Evolutionary conservation across 2,888 invertebrate species (phyloP), one percentile per base, ranked within the genome.

Genomic region (Erebia epiphron): DNA sequence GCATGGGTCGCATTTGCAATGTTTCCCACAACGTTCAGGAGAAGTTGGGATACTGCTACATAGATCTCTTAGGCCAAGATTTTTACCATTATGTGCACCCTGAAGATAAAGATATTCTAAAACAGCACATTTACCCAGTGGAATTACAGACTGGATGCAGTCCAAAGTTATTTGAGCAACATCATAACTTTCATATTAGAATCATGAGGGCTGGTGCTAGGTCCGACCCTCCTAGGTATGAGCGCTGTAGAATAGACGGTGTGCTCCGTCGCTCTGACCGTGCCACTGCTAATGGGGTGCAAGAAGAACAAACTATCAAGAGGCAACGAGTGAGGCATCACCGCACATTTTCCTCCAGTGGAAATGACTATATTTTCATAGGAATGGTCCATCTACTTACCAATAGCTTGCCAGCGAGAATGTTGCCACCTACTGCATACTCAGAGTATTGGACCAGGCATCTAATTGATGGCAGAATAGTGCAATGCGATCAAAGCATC

Each of bases 371-470:
- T 87, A 95, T 95, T 72, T 95, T 97, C 80, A 94, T 96, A 79
- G 96, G 96, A 68, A 95, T 97, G 84, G 97, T 96, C 35, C 95
- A 96, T 82, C 92, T 97, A 41, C 88, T 96, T 79, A 83, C 91
- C 10, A 89, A 83, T 79, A 81, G 85, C 41, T 95, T 96, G 81
- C 96, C 97, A 70, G 83, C 90, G 50, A 84, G 86, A 64, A 86
- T 93, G 63, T 94, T 96, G 67, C 95, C 97, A 64, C 95, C 93
- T 1, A 88, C 91, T 52, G 90, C 96, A 49, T 96, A 96, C 78
- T 96, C 98, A 80, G 98, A 98, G 86, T 98, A 98, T 87, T 96
- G 97, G 83, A 98, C 98, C 0, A 95, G 98, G 76, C 98, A 98
- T 89, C 94, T 97, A 70, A 95, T 98, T 67, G 98, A 98, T 91